Evolutionary conservation across 1,140 invertebrate genomes (phyloP), one percentile per base, ranked within the genome.

Genomic region (Linepithema humile): DNA sequence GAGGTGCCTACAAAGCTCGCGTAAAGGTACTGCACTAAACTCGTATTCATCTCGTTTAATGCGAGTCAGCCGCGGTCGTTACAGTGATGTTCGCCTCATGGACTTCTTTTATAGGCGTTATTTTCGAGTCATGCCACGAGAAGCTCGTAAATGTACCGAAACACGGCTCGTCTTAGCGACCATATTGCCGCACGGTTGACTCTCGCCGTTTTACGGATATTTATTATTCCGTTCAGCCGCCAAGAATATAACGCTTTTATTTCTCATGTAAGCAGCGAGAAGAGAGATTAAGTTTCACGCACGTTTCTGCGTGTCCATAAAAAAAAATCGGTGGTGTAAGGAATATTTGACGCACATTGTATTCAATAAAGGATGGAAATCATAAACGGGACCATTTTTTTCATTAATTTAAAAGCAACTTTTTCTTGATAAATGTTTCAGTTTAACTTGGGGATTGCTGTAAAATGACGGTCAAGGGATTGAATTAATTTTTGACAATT

Each of bases 61-160:
- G 35, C 50, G 3, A n/a, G 9, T 80, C 48, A 67, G 32, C 40
- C 50, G 62, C 12, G 35, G 10, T 9, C 75, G 35, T 80, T 55
- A 26, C 43, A 70, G 17, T 65, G 64, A 65, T 48, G 40, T 48
- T 38, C n/a, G 40, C 26, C 29, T 77, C 73, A 64, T 77, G 5
- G 35, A 55, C 23, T 69, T 70, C 23, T 57, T 80, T 80, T 80
- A 80, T 69, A 80, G 48, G 35, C 48, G 35, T 69, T 55, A 69
- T 57, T 80, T 78, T 69, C 73, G 32, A 67, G 45, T 78, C 64
- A 80, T 3, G 35, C 75, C 64, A 17, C 48, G 43, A 59, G 48
- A 57, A 80, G 48, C 48, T 69, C 64, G n/a, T 70, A 80, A 80
- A 80, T 55, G 64, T 80, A 80, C 48, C 64, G 62, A 78, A 78